These are phyloP conservation scores for Ameiurus melas DNA, from an alignment of 2,113 vertebrate genomes.

Conservation along the genomic window DNA sequence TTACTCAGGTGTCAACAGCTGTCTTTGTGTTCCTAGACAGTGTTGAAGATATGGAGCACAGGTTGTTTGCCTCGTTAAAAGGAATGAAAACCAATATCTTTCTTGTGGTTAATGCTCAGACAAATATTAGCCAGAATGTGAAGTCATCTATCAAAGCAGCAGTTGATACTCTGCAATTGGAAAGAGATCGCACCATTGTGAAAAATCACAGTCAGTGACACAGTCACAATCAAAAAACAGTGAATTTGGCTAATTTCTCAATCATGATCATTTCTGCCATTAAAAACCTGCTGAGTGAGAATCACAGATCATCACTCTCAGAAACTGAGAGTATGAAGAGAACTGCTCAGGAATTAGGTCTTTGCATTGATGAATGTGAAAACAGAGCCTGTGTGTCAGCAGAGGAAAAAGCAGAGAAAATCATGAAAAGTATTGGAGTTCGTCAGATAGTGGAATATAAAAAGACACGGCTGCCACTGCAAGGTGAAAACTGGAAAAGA, in stretches of 20 bases:
- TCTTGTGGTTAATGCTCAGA: constrained; percentile 51
- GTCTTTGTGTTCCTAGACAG: constrained; percentile 72
- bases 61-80: constrained; percentile 54
- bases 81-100: constrained; percentile 45
- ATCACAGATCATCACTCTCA: accelerated
- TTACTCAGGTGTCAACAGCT: constrained; percentile 69
- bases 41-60: constrained; percentile 54
- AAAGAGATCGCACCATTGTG: constrained; percentile 23
- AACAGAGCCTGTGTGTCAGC: background rate
- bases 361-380: constrained; percentile 57
- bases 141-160: constrained; percentile 25
- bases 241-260: constrained; percentile 53
- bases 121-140: background rate
- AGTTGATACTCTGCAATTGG: constrained; percentile 34
- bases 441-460: constrained; percentile 53
- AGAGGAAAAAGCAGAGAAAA: constrained; percentile 39
- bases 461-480: constrained; percentile 50
- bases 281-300: background rate
- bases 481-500: constrained; percentile 57
- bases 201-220: too few relatives aligned
- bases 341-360: constrained; percentile 51
- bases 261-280: constrained; percentile 34
- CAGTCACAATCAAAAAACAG: too few relatives aligned
- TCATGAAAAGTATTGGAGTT: constrained; percentile 14
- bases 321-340: constrained; percentile 10